phyloP scores from a whole-genome alignment of 2,113 vertebrate species.

The Dromas ardeola region DNA sequence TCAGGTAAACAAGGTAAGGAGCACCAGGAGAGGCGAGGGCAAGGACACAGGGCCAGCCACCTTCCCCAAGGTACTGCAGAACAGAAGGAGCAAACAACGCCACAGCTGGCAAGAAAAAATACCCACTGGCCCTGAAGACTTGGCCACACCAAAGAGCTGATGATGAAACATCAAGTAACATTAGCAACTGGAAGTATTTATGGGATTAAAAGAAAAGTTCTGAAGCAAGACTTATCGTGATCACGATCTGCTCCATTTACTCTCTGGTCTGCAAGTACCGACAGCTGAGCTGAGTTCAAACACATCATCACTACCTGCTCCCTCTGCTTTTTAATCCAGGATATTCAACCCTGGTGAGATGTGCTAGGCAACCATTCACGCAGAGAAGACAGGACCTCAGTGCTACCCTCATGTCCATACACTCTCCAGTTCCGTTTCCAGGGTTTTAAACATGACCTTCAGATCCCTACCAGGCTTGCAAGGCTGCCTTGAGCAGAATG shows the following conservation, averaged over 20 bases:
- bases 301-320: rapidly evolving
- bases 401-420: background rate
- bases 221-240: background rate
- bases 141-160: background rate
- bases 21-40: constrained; percentile 14
- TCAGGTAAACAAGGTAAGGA: constrained; percentile 70
- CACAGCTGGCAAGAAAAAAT: constrained; percentile 29
- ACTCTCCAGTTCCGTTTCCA: rapidly evolving
- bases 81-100: constrained; percentile 24
- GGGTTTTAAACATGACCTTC: background rate
- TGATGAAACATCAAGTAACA: constrained; percentile 74
- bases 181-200: background rate
- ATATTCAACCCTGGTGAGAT: background rate
- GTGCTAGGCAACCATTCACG: background rate
- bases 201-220: background rate
- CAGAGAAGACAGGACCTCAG: background rate
- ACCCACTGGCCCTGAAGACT: background rate
- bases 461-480: background rate
- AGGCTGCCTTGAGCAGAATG: background rate
- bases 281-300: background rate
- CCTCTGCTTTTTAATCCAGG: background rate
- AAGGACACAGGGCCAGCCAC: background rate
- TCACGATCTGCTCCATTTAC: background rate
- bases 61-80: background rate
- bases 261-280: background rate